Evolutionary conservation across 1,140 invertebrate genomes (phyloP).

Genomic region (Achatina immaculata): DNA sequence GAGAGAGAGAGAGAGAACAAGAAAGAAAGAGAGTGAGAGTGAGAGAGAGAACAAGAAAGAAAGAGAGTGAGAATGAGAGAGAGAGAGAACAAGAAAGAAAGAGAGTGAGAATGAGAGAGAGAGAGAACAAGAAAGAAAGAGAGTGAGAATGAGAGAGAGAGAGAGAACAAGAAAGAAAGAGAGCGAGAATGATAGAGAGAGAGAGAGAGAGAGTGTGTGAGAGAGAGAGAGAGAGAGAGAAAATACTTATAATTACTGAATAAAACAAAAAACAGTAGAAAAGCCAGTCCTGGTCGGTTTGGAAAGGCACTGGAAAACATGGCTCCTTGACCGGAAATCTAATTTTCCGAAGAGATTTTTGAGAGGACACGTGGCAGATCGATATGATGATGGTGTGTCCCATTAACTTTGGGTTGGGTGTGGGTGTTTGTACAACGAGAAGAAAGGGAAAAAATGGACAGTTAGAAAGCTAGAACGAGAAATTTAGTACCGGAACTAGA

Average conservation of each 20-base stretch:
- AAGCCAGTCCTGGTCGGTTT: too few species aligned
- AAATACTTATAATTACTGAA: not conserved
- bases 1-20: not conserved
- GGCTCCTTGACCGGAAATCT: not conserved
- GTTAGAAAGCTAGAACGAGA: too few species aligned
- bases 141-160: not conserved
- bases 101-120: constrained; percentile 5
- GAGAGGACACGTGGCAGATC: too few species aligned
- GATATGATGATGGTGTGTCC: too few species aligned
- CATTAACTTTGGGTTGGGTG: too few species aligned
- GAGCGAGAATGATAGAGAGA: constrained; percentile 21
- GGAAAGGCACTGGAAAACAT: not conserved
- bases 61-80: too few species aligned
- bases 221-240: constrained; percentile 25
- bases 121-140: not conserved
- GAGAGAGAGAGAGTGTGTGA: constrained; percentile 23
- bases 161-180: not conserved
- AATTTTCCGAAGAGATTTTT: too few species aligned
- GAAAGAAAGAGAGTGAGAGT: not conserved
- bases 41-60: not conserved
- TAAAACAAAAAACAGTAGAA: not conserved
- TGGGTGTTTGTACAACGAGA: too few species aligned
- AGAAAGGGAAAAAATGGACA: too few species aligned
- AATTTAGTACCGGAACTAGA: too few species aligned
- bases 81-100: not conserved